Evolutionary conservation across 2,113 vertebrate genomes (phyloP), one percentile per base, ranked within the genome.

Genomic region (Rutilus rutilus): DNA sequence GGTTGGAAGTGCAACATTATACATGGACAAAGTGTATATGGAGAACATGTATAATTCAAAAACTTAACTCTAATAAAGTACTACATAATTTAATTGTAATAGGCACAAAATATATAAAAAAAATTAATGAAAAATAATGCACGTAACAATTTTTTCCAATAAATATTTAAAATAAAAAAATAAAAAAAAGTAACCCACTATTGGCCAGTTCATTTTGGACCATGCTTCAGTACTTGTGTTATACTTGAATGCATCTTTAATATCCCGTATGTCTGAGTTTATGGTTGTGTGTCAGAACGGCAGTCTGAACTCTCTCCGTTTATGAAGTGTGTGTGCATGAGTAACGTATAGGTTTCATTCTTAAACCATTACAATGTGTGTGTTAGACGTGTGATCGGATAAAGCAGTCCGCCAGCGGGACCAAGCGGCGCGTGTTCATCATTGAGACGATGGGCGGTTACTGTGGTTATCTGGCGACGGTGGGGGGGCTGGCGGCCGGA

Each of bases 401-500:
- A 95, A 99, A 99, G 86, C 96, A 98, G 92, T 99, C 98, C 0
- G 98, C 98, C 89, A 98, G 97, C 0, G 98, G 98, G 14, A 99
- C 98, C 74, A 99, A 99, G 91, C 95, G 97, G 0, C 97, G 97
- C 0, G 97, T 99, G 0, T 99, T 99, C 94, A 99, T 99, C 94
- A 99, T 99, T 0, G 98, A 99, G 94, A 98, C 98, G 21, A 99
- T 99, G 98, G 97, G 98, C 0, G 98, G 98, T 50, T 99, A 97
- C 90, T 99, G 98, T 0, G 98, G 98, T 21, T 99, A 99, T 89
- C 94, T 99, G 94, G 97, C 98, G 74, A 99, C 95, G 6, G 97
- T 99, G 86, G 97, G 96, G 0, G 98, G 94, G 0, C 95, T 99
- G 4, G 96, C 98, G 0, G 95, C 97, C 0, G 97, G 98, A 0